These are phyloP conservation scores for Acrocephalus arundinaceus DNA, from an alignment of 2,113 vertebrate species.

Conservation along the genomic window DNA sequence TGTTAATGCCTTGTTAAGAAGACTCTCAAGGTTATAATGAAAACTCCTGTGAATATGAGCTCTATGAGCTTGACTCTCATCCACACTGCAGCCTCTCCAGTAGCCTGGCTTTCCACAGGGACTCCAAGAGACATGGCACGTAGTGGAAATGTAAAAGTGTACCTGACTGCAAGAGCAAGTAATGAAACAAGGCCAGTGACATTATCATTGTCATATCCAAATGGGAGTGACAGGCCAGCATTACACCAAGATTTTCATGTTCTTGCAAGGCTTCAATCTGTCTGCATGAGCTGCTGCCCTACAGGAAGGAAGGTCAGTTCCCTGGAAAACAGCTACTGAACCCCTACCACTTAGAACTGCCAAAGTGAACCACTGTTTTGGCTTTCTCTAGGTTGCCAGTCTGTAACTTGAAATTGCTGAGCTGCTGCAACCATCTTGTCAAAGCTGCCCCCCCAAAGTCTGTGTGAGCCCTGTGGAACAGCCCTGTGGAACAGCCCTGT, in stretches of 20 bases:
- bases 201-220: not conserved
- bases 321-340: not conserved
- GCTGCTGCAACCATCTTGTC: not conserved
- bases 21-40: conserved; percentile 29
- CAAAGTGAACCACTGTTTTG: not conserved
- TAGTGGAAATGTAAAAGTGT: not conserved
- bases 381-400: not conserved
- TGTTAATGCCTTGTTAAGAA: conserved; percentile 12
- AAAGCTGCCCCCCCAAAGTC: not conserved
- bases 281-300: not conserved
- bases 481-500: not conserved
- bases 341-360: not conserved
- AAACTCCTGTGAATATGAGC: not conserved
- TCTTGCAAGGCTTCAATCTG: not conserved
- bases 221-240: not conserved
- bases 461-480: not conserved
- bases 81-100: not conserved
- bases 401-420: not conserved
- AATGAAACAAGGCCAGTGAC: not conserved
- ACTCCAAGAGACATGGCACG: not conserved
- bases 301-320: not conserved
- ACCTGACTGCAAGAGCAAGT: not conserved
- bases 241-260: not conserved
- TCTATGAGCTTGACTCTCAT: not conserved
- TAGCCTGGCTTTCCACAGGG: not conserved